Conservation (phyloP, 2,888 invertebrate species). For the Drosophila anceps region DNA sequence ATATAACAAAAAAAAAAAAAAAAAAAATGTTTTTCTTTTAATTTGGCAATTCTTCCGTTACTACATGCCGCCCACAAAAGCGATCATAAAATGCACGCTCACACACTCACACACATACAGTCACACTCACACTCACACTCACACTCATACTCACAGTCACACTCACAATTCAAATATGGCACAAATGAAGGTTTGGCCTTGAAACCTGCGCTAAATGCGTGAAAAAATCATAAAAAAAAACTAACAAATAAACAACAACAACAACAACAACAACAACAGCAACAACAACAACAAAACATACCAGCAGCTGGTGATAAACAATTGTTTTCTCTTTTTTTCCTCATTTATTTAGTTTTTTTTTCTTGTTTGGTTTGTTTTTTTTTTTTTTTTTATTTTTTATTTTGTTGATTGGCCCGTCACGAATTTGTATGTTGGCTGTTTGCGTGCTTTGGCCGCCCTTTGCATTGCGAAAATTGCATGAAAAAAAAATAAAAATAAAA, state of each 20-base stretch:
- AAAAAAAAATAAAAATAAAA: constrained; percentile 17
- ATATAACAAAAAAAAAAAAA: not conserved
- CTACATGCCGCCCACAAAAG: constrained; percentile 47
- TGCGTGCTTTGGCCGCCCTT: constrained; percentile 43
- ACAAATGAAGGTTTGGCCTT: constrained; percentile 75
- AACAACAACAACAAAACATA: constrained; percentile 13
- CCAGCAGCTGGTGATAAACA: constrained; percentile 62
- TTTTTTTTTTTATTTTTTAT: constrained; percentile 2
- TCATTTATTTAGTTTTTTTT: constrained; percentile 20
- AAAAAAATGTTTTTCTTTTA: constrained; percentile 23
- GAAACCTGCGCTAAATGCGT: constrained; percentile 66
- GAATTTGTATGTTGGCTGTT: constrained; percentile 42
- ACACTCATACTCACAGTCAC: not conserved
- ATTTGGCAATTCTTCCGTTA: constrained; percentile 64
- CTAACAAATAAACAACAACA: constrained; percentile 18
- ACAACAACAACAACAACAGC: constrained; percentile 17
- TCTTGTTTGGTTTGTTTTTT: constrained; percentile 6
- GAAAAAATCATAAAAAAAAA: constrained; percentile 23
- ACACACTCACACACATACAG: not conserved
- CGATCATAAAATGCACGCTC: constrained; percentile 25
- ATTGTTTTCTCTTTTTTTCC: constrained; percentile 69
- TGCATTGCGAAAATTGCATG: constrained; percentile 55
- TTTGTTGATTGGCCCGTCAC: constrained; percentile 50
- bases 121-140: not conserved
- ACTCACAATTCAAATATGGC: constrained; percentile 52